A percentile compares a stretch with the other conserved stretches of the same genome.
Conservation (phyloP, 2,113 vertebrate species). For the Cacatua alba region DNA sequence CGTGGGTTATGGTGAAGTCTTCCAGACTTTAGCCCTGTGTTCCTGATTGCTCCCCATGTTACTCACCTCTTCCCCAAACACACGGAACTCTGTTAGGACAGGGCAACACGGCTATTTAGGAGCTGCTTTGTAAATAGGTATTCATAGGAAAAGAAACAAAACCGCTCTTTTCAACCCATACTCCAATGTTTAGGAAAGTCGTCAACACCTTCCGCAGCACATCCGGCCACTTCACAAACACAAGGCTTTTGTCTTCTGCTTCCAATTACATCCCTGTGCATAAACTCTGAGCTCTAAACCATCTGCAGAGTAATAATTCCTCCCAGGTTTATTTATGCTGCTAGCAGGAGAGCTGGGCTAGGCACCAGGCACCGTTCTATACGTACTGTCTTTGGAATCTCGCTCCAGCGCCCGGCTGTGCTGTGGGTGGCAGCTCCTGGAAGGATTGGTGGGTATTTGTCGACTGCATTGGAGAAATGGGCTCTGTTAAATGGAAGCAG, state of each 20-base stretch:
- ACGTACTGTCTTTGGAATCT: fast-evolving
- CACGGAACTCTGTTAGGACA: background rate
- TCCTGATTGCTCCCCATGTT: fast-evolving
- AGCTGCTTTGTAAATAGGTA: background rate
- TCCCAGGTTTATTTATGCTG: background rate
- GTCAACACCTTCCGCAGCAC: background rate
- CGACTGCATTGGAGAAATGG: background rate
- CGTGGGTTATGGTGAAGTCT: fast-evolving
- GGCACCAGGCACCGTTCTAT: background rate
- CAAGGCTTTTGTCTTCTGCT: background rate
- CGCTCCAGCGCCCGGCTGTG: fast-evolving
- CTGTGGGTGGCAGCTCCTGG: background rate
- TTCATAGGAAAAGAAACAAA: background rate
- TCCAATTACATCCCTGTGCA: background rate
- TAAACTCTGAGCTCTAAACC: background rate
- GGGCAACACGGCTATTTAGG: background rate
- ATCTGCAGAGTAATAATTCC: background rate
- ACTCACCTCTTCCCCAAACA: fast-evolving
- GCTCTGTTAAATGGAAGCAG: background rate
- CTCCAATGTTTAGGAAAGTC: background rate
- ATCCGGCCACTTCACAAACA: fast-evolving
- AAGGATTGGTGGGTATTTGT: background rate
- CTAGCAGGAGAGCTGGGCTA: background rate
- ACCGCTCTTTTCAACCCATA: fast-evolving
- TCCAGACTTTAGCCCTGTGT: fast-evolving